phyloP scores from a whole-genome alignment of 2,888 invertebrate genomes.

The Thereva unica region DNA sequence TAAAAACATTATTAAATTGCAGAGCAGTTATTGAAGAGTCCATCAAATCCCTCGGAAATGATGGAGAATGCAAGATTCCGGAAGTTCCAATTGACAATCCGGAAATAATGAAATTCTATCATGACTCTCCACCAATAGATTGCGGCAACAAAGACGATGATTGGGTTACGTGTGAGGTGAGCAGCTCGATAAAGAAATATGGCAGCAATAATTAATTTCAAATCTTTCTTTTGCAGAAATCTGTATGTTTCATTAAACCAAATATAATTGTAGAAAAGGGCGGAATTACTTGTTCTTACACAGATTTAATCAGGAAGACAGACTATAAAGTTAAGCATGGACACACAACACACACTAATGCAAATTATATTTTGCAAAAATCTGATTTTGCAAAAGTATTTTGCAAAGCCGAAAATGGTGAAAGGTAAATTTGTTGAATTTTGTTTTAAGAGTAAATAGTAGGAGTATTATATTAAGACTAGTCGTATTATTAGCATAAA shows the following conservation, averaged over 20 bases:
- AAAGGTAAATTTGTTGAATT: slow-evolving; percentile 48
- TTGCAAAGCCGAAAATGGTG: slow-evolving; percentile 60
- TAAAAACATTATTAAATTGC: slow-evolving; percentile 40
- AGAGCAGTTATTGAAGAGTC: slow-evolving; percentile 60
- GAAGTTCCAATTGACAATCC: slow-evolving; percentile 68
- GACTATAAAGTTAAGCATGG: slow-evolving; percentile 66
- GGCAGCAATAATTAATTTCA: not conserved
- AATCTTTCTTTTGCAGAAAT: slow-evolving; percentile 48
- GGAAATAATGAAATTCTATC: slow-evolving; percentile 75
- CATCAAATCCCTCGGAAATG: slow-evolving; percentile 58
- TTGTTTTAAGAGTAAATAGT: not conserved
- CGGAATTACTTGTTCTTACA: slow-evolving; percentile 63
- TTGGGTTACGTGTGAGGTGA: slow-evolving; percentile 79
- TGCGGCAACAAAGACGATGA: slow-evolving; percentile 67
- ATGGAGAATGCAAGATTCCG: slow-evolving; percentile 67
- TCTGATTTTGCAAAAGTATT: slow-evolving; percentile 75
- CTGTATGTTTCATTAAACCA: slow-evolving; percentile 55
- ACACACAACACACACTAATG: slow-evolving; percentile 60
- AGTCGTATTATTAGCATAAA: too few species aligned
- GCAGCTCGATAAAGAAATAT: not conserved
- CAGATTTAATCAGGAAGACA: slow-evolving; percentile 70
- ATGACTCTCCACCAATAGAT: slow-evolving; percentile 63
- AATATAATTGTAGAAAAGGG: slow-evolving; percentile 51
- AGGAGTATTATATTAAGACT: too few species aligned
- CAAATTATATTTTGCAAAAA: slow-evolving; percentile 64